Percentiles rank a stretch among this genome's conserved stretches.
Evolutionary conservation across 2,797 vertebrate species (phyloP).

Genomic region (Pseudochaenichthys georgianus): DNA sequence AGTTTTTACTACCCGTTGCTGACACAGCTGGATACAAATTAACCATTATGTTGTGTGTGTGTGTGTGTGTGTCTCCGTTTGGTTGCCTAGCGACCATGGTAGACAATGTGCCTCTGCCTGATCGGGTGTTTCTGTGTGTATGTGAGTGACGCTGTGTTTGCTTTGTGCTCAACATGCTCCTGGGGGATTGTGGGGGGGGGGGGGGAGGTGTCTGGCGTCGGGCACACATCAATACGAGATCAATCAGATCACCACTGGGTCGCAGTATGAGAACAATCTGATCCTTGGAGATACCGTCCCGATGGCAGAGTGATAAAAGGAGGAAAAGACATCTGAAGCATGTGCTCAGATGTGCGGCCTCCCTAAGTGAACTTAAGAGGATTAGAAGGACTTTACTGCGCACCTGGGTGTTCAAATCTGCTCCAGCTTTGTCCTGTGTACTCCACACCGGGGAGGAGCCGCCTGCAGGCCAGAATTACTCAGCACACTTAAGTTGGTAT

Average conservation of each 20-base stretch:
- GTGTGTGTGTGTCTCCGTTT: conserved; percentile 48
- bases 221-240: conserved; percentile 26
- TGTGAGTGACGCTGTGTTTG: conserved; percentile 27
- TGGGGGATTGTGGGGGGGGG: neutral
- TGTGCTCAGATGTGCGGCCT: conserved; percentile 27
- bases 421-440: conserved; percentile 18
- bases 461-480: conserved; percentile 2
- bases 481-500: conserved; percentile 18
- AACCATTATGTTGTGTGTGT: conserved; percentile 65
- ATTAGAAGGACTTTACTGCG: conserved; percentile 44
- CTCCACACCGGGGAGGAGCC: conserved; percentile 16
- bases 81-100: conserved; percentile 73
- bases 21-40: conserved; percentile 77
- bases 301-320: conserved; percentile 27
- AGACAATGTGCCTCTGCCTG: conserved; percentile 60
- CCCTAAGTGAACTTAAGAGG: conserved; percentile 46
- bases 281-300: conserved; percentile 19
- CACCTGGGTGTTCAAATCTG: conserved; percentile 36
- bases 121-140: conserved; percentile 52
- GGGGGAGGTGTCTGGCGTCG: neutral
- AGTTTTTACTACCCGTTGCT: conserved; percentile 56
- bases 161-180: conserved; percentile 39
- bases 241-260: conserved; percentile 37
- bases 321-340: neutral
- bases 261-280: neutral